These are phyloP conservation scores for Perizoma affinitatum DNA, from an alignment of 2,888 invertebrate genomes.

Conservation along the genomic window DNA sequence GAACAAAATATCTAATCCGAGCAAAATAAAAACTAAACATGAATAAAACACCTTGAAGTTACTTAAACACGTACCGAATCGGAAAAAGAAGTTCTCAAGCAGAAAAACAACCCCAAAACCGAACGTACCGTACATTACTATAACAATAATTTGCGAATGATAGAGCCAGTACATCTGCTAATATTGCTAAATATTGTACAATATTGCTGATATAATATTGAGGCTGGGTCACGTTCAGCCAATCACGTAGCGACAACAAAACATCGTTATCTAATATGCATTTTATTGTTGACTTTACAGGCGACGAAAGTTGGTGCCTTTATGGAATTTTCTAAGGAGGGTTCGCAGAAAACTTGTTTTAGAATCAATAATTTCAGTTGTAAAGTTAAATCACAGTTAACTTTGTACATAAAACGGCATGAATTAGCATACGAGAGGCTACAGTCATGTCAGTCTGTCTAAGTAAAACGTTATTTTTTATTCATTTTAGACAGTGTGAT, in stretches of 20 bases:
- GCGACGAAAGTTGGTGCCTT: conserved; percentile 55
- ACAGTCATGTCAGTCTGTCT: too few relatives aligned
- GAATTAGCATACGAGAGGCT: too few relatives aligned
- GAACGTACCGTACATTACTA: conserved; percentile 34
- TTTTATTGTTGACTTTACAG: conserved; percentile 72
- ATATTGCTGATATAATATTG: conserved; percentile 25
- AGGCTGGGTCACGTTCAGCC: conserved; percentile 47
- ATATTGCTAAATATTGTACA: conserved; percentile 37
- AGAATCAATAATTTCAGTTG: neutral
- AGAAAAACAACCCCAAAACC: conserved; percentile 27
- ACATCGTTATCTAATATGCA: conserved; percentile 81
- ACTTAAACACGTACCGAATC: conserved; percentile 3
- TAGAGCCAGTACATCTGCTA: conserved; percentile 46
- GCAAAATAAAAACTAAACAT: neutral
- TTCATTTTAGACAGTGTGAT: too few relatives aligned
- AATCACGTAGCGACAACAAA: conserved; percentile 79
- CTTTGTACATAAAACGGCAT: too few relatives aligned
- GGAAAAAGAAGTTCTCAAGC: neutral
- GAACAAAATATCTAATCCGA: too few relatives aligned
- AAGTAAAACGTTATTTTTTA: too few relatives aligned
- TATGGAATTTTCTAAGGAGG: conserved; percentile 50
- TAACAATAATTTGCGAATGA: conserved; percentile 43
- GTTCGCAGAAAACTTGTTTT: conserved; percentile 49
- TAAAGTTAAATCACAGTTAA: too few relatives aligned
- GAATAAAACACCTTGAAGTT: neutral